These are phyloP conservation scores for Amazona vittata DNA, from an alignment of 2,113 vertebrate genomes.

Conservation along the genomic window DNA sequence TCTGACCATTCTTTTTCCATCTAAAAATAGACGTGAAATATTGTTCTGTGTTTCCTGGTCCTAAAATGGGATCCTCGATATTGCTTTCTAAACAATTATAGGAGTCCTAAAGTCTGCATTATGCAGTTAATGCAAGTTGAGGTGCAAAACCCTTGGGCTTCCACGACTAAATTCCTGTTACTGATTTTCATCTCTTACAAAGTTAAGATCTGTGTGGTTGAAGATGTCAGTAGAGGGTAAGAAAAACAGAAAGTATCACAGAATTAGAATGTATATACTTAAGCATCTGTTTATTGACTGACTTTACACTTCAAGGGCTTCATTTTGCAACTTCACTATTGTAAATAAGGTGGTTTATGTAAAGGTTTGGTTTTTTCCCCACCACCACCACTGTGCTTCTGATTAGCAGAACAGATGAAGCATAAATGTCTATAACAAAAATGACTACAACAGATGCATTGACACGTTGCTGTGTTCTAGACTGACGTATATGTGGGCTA, in stretches of 20 bases:
- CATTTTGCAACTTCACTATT: not conserved
- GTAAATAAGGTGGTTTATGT: not conserved
- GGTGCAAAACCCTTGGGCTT: not conserved
- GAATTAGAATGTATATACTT: not conserved
- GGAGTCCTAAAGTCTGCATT: not conserved
- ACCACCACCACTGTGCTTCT: not conserved
- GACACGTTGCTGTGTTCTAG: not conserved
- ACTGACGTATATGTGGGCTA: no score
- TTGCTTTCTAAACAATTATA: not conserved
- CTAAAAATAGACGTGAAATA: not conserved
- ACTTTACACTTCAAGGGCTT: not conserved
- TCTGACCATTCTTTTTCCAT: not conserved
- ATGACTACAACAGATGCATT: not conserved
- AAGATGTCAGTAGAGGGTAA: not conserved
- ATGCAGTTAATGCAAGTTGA: not conserved
- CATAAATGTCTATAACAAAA: not conserved
- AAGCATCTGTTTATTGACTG: not conserved
- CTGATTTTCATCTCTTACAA: not conserved
- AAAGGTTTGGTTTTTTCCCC: not conserved
- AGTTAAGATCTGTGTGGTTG: not conserved
- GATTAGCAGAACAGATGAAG: not conserved
- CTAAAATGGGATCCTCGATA: not conserved
- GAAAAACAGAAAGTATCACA: not conserved
- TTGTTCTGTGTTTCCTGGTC: not conserved
- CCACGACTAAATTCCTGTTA: not conserved